These are phyloP conservation scores for Plecotus auritus DNA, from an alignment of 2,113 vertebrate species.

Conservation along the genomic window DNA sequence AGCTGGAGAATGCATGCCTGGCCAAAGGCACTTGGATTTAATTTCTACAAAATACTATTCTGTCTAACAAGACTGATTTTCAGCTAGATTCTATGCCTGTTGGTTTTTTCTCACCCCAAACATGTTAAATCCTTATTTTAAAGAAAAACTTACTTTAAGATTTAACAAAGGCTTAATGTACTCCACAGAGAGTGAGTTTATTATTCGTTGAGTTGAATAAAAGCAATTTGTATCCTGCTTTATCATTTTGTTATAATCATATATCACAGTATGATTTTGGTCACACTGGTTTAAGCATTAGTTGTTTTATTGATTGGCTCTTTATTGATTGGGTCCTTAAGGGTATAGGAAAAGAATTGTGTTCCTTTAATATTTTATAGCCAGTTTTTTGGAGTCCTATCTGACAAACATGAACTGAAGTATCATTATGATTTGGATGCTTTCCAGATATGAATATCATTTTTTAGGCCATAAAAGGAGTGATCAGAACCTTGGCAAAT, in stretches of 20 bases:
- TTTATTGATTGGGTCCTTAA: not conserved
- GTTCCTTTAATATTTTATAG: constrained; percentile 19
- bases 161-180: not conserved
- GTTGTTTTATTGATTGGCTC: not conserved
- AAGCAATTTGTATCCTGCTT: not conserved
- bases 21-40: not conserved
- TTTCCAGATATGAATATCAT: constrained; percentile 38
- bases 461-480: constrained; percentile 63
- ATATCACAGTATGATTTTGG: not conserved
- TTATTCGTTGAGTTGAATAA: not conserved
- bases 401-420: not conserved
- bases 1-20: not conserved
- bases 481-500: constrained; percentile 32
- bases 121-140: not conserved
- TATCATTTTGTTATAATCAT: not conserved
- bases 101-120: not conserved
- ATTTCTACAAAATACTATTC: not conserved
- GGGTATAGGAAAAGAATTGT: not conserved
- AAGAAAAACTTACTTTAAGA: not conserved
- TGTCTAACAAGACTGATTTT: not conserved
- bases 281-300: not conserved
- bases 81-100: not conserved
- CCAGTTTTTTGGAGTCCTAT: not conserved
- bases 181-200: not conserved
- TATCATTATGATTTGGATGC: constrained; percentile 10